Evolutionary conservation across 1,140 invertebrate species (phyloP).

Genomic region (Rhopalosiphum maidis): DNA sequence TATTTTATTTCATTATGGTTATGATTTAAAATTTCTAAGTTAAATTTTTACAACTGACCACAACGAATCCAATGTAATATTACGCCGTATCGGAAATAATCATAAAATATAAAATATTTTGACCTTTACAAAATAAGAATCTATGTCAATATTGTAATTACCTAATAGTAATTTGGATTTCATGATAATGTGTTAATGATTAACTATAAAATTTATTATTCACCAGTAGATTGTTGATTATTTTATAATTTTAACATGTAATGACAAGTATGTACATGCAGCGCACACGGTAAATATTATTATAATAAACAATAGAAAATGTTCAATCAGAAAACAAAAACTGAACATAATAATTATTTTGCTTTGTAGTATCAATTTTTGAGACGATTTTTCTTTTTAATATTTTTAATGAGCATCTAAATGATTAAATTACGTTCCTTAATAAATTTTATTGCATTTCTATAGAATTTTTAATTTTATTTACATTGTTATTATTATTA

Average conservation of each 20-base stretch:
- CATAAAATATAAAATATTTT: background rate
- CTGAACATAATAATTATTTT: background rate
- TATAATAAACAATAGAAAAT: background rate
- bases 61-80: background rate
- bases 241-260: too few relatives aligned
- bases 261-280: background rate
- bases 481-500: background rate
- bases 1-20: background rate
- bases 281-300: background rate
- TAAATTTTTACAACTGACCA: background rate
- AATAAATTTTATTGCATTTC: background rate
- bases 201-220: background rate
- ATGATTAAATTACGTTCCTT: background rate
- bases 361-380: background rate
- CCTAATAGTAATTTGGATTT: background rate
- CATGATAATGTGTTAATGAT: background rate
- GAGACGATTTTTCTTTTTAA: background rate
- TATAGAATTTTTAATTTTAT: background rate
- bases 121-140: background rate
- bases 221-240: background rate
- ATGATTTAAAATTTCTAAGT: background rate
- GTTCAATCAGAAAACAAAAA: background rate
- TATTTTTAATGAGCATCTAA: background rate
- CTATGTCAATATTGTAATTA: background rate
- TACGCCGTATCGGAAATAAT: background rate